Conservation (phyloP, 2,888 invertebrate genomes). For the Synanthedon vespiformis region DNA sequence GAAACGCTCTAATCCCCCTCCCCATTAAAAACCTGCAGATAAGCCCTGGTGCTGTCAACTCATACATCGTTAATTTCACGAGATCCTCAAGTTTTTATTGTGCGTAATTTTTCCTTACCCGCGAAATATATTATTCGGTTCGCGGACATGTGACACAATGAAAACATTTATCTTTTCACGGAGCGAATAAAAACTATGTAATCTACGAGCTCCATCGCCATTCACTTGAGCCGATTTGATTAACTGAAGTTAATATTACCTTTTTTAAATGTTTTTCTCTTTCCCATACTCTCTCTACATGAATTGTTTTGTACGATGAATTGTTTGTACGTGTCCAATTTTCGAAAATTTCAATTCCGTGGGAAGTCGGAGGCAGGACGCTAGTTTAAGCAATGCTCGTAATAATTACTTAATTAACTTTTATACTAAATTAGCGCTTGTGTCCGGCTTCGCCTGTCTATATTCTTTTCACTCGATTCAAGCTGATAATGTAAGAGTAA, state of each 20-base stretch:
- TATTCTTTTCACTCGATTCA: no score
- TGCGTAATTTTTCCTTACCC: conserved; percentile 39
- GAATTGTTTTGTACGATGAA: no score
- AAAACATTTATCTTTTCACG: conserved; percentile 37
- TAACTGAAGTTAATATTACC: neutral
- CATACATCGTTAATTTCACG: conserved; percentile 61
- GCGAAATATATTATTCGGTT: conserved; percentile 31
- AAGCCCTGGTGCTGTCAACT: conserved; percentile 56
- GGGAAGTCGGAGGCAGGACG: no score
- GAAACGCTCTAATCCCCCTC: conserved; percentile 31
- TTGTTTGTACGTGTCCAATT: no score
- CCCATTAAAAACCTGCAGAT: conserved; percentile 52
- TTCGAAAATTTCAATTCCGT: no score
- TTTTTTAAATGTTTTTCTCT: neutral
- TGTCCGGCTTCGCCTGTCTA: no score
- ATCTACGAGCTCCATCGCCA: conserved; percentile 2
- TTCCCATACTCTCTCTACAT: no score
- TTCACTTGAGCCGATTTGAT: conserved; percentile 2
- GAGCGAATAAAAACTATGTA: conserved; percentile 7
- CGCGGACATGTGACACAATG: conserved; percentile 38
- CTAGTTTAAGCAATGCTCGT: no score
- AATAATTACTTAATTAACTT: no score
- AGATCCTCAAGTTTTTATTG: conserved; percentile 57
- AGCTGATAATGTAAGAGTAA: no score
- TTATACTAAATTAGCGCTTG: no score